These are phyloP conservation scores for Anguilla japonica DNA, from an alignment of 2,113 vertebrate species.

Conservation along the genomic window DNA sequence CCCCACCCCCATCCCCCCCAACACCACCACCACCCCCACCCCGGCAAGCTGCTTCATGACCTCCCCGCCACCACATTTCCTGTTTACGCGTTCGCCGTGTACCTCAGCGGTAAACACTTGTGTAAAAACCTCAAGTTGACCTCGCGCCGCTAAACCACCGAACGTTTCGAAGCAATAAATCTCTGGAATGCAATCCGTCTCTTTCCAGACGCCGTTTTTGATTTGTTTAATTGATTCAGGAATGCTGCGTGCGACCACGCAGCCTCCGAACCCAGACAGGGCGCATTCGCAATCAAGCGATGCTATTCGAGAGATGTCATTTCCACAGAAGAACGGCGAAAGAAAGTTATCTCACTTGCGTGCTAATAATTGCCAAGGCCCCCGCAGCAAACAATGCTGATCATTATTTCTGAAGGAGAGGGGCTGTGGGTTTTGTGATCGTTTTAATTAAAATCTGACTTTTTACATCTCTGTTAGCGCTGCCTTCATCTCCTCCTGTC, in stretches of 20 bases:
- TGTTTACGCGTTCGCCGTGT: not conserved
- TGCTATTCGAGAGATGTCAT: conserved; percentile 21
- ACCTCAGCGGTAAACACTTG: not conserved
- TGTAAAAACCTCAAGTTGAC: not conserved
- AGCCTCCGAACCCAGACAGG: not conserved
- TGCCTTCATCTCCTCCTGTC: conserved; percentile 20
- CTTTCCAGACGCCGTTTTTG: not conserved
- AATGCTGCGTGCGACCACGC: not conserved
- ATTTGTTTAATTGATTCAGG: not conserved
- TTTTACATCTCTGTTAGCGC: conserved; percentile 39
- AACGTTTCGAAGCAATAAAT: not conserved
- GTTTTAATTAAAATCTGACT: conserved; percentile 52
- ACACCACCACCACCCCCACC: conserved; percentile 1
- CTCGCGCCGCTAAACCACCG: not conserved
- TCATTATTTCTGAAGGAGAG: conserved; percentile 12
- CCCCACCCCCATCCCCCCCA: not conserved
- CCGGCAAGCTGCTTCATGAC: not conserved
- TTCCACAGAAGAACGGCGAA: conserved; percentile 25
- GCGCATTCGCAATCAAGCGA: conserved; percentile 39
- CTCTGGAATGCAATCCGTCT: not conserved
- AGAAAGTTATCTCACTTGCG: conserved; percentile 37
- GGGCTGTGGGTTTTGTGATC: conserved; percentile 18
- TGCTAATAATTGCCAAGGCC: conserved; percentile 34
- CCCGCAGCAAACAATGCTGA: conserved; percentile 25
- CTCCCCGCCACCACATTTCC: not conserved